Percentiles rank a stretch among this genome's conserved stretches.
These are phyloP conservation scores for Mormyrops boulengeri DNA, from an alignment of 2,797 vertebrate species.

Conservation along the genomic window DNA sequence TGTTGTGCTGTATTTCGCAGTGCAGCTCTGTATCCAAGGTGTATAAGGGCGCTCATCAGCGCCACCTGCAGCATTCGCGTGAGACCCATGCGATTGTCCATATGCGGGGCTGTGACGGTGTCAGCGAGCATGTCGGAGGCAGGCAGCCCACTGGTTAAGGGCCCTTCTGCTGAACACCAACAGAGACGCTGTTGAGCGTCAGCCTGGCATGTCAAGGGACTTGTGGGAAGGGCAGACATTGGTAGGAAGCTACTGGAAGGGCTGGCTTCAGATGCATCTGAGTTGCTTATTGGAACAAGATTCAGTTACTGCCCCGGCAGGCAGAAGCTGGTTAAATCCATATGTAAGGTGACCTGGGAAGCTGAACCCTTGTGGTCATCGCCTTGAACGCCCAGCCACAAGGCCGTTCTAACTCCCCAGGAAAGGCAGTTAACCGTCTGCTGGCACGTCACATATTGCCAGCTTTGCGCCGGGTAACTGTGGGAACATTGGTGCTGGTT, in stretches of 20 bases:
- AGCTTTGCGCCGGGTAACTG: neutral
- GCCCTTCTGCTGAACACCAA: slow-evolving; percentile 14
- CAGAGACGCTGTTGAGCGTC: neutral
- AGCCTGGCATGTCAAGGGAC: neutral
- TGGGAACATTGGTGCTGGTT: neutral
- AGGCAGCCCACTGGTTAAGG: too few species aligned
- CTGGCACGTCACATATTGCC: neutral
- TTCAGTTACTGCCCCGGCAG: slow-evolving; percentile 29
- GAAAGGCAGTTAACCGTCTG: neutral
- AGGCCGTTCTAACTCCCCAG: neutral
- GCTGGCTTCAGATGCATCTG: neutral
- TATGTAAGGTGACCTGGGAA: slow-evolving; percentile 16
- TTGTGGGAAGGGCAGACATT: neutral
- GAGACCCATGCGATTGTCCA: neutral
- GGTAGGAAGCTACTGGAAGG: slow-evolving; percentile 11
- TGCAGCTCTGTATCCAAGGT: neutral
- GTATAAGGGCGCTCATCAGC: neutral
- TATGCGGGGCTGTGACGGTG: neutral
- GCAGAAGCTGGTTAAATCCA: slow-evolving; percentile 9
- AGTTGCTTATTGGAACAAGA: slow-evolving; percentile 20
- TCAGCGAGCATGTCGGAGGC: neutral
- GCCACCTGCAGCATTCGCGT: neutral
- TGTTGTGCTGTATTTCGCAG: neutral
- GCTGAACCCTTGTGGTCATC: slow-evolving; percentile 12
- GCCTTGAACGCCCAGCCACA: slow-evolving; percentile 24